Percentiles rank a stretch among this genome's conserved stretches.
These are phyloP conservation scores for Diorhabda elongata DNA, from an alignment of 1,140 invertebrate genomes.

Conservation along the genomic window DNA sequence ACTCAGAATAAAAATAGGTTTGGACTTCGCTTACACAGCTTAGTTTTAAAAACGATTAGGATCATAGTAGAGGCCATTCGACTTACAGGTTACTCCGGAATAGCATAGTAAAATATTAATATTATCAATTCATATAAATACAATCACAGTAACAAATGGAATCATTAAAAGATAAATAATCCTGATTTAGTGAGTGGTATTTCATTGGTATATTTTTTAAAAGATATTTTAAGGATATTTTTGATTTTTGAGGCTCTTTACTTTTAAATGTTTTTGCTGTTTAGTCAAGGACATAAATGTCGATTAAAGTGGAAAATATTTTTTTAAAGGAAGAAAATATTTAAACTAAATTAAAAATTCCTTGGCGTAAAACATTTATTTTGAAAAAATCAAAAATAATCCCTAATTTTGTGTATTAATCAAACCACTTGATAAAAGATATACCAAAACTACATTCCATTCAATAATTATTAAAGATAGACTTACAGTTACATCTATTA, in stretches of 20 bases:
- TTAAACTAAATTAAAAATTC: no score
- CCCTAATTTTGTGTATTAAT: no score
- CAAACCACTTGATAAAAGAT: no score
- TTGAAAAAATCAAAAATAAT: no score
- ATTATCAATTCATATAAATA: slow-evolving; percentile 27
- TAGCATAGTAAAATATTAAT: slow-evolving; percentile 26
- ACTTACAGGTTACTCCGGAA: slow-evolving; percentile 17
- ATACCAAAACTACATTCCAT: slow-evolving; percentile 21
- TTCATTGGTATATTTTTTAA: no score
- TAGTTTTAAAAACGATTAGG: neutral
- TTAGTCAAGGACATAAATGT: no score
- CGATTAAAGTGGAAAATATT: no score
- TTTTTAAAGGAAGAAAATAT: no score
- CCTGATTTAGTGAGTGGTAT: slow-evolving; percentile 25
- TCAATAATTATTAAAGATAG: slow-evolving; percentile 34
- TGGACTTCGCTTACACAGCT: neutral
- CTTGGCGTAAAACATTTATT: no score
- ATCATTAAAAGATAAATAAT: slow-evolving; percentile 32
- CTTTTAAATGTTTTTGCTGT: no score
- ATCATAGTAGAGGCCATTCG: neutral
- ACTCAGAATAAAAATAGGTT: slow-evolving; percentile 11
- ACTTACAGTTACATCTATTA: slow-evolving; percentile 31
- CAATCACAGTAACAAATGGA: slow-evolving; percentile 40
- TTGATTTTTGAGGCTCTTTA: no score
- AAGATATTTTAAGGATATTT: no score